Evolutionary conservation across 2,113 vertebrate species (phyloP), one percentile per base, ranked within the genome.

Genomic region (Alligator sinensis): DNA sequence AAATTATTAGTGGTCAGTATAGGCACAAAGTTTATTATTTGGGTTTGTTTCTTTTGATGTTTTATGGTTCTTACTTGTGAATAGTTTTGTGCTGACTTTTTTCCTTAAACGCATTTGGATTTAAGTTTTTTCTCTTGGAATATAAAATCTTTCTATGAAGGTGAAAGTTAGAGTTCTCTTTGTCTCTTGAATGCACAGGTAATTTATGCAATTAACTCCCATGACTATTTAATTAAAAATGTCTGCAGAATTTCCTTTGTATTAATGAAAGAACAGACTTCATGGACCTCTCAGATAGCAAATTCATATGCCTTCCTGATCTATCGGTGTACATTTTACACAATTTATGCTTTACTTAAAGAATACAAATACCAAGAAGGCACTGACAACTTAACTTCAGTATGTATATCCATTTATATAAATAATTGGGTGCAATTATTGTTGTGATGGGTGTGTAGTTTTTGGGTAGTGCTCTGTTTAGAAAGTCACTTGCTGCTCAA

Each of bases 171-270:
- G 47, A 47, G 47, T 12, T 74, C 34, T 64, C 86, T 93, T 90
- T 83, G 4, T 59, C 6, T 86, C 34, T 64, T 60, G 47, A 91
- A 89, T 70, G 22, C 15, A 28, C 78, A 93, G 91, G 70, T 93
- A 82, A 81, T 82, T 87, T 15, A 28, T 86, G 90, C 80, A 9
- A 81, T 92, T 63, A 91, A 86, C 91, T 95, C 80, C 92, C 91
- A 14, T 89, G 89, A 87, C 80, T 92, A 77, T 62, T 84, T 84
- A 64, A 91, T 95, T 96, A 80, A 88, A 47, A 89, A 88, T 89
- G 90, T 76, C 90, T 94, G 86, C 82, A 87, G 13, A 14, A 1
- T 58, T 91, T 90, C 85, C 55, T 0, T 57, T 62, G 47, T 58
- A 70, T 76, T 58, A 24, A 5, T n/a, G 80, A 75, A 84, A 84